These are phyloP conservation scores for Lutjanus campechanus DNA, from an alignment of 2,797 vertebrate genomes.

Conservation along the genomic window DNA sequence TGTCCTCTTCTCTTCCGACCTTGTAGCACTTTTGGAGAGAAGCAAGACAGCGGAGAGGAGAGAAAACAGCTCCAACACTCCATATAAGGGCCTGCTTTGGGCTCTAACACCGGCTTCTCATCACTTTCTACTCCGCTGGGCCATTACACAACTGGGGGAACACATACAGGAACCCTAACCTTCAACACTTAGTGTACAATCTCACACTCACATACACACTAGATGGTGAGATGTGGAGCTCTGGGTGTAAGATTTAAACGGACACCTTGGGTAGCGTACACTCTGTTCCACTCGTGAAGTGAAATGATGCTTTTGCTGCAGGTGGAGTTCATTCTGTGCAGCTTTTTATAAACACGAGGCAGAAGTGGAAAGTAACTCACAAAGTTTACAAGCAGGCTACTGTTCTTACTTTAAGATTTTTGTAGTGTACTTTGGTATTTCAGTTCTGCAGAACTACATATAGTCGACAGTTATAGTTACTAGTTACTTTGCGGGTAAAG, in stretches of 20 bases:
- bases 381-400: not conserved
- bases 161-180: slow-evolving; percentile 75
- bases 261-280: slow-evolving; percentile 48
- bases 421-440: not conserved
- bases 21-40: slow-evolving; percentile 83
- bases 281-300: slow-evolving; percentile 46
- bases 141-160: slow-evolving; percentile 79
- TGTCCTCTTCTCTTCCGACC: slow-evolving; percentile 84
- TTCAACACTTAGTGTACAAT: slow-evolving; percentile 64
- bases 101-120: slow-evolving; percentile 86
- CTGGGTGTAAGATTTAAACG: slow-evolving; percentile 59
- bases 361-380: slow-evolving; percentile 15
- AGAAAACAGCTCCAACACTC: slow-evolving; percentile 86
- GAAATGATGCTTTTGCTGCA: slow-evolving; percentile 56
- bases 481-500: too few species aligned
- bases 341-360: slow-evolving; percentile 46
- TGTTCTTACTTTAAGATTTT: not conserved
- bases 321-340: slow-evolving; percentile 37
- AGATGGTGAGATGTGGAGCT: slow-evolving; percentile 47
- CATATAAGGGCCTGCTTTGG: slow-evolving; percentile 89
- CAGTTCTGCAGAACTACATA: not conserved
- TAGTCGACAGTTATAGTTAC: not conserved
- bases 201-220: slow-evolving; percentile 42
- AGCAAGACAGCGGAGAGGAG: slow-evolving; percentile 82
- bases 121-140: slow-evolving; percentile 84